phyloP scores from a whole-genome alignment of 2,113 vertebrate species.

The Regulus satrapa region DNA sequence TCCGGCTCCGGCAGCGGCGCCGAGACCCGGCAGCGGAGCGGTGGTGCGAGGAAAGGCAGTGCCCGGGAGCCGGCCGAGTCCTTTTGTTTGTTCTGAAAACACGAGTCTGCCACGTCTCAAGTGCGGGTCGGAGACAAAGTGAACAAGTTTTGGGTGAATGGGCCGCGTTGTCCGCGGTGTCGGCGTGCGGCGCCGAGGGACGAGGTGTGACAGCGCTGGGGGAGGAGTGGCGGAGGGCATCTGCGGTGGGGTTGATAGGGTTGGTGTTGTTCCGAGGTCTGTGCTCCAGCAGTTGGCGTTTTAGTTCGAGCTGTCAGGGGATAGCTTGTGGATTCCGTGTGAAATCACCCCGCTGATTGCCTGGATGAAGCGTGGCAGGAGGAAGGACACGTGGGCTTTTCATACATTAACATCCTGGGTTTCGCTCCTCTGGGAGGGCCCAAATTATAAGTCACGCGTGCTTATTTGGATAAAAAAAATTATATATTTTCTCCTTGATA shows the following conservation, averaged over 20 bases:
- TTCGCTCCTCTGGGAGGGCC: neutral
- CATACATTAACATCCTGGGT: neutral
- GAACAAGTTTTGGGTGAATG: neutral
- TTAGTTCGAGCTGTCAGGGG: neutral
- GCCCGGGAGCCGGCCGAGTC: neutral
- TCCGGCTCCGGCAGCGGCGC: rapidly evolving
- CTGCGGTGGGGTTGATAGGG: rapidly evolving
- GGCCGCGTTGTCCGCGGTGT: neutral
- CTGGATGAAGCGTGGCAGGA: neutral
- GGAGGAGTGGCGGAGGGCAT: rapidly evolving
- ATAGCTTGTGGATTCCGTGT: neutral
- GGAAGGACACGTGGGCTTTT: neutral
- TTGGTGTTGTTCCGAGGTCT: neutral
- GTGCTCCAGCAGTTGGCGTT: neutral
- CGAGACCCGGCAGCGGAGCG: neutral
- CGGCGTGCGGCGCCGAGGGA: neutral
- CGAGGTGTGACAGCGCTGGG: neutral
- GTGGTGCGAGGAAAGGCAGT: neutral
- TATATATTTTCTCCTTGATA: neutral
- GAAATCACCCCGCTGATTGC: neutral
- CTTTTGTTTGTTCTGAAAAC: neutral
- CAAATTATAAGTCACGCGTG: neutral
- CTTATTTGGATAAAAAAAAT: neutral
- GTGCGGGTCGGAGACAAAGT: neutral
- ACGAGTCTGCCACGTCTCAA: constrained; percentile 1